phyloP scores from a whole-genome alignment of 2,113 vertebrate species.

The Blennius ocellaris region DNA sequence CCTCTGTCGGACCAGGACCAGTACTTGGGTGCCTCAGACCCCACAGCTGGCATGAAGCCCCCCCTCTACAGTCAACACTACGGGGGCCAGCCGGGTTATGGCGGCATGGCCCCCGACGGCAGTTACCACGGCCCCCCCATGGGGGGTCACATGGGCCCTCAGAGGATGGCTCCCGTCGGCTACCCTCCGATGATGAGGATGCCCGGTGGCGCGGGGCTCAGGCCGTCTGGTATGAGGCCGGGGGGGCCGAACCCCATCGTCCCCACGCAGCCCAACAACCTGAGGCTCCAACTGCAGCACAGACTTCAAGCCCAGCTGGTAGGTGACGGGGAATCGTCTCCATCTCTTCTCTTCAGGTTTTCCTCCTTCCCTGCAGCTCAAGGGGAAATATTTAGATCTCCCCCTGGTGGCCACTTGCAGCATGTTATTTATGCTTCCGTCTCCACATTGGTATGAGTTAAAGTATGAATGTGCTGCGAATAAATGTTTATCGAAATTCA shows the following conservation, averaged over 20 bases:
- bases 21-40: conserved; percentile 82
- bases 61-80: conserved; percentile 92
- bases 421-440: no score
- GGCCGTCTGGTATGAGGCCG: conserved; percentile 85
- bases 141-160: conserved; percentile 79
- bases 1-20: conserved; percentile 89
- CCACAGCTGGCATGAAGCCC: conserved; percentile 87
- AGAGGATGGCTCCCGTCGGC: conserved; percentile 74
- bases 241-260: conserved; percentile 75
- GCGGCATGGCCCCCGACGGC: conserved; percentile 86
- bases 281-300: conserved; percentile 79
- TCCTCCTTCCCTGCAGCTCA: not conserved
- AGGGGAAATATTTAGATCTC: no score
- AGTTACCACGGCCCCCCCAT: conserved; percentile 80
- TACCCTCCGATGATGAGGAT: conserved; percentile 91
- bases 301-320: conserved; percentile 76
- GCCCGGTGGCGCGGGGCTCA: conserved; percentile 76
- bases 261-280: conserved; percentile 87
- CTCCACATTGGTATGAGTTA: no score
- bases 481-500: no score
- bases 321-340: not conserved
- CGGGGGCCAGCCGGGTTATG: conserved; percentile 82
- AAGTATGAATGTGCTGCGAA: no score
- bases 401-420: no score
- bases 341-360: not conserved